phyloP scores from a whole-genome alignment of 2,797 vertebrate genomes.

The Periophthalmus magnuspinnatus region DNA sequence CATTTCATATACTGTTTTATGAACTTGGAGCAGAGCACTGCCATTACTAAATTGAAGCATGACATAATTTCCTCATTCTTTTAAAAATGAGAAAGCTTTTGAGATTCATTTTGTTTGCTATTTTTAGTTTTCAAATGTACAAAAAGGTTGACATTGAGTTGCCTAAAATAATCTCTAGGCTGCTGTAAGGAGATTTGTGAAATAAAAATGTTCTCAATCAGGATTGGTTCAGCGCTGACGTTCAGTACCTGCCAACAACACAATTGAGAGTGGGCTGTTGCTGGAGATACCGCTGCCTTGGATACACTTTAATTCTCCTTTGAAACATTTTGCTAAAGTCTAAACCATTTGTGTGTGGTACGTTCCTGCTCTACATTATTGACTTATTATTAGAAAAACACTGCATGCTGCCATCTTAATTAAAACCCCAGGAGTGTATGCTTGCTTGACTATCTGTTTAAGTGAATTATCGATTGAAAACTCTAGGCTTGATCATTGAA shows the following conservation, averaged over 20 bases:
- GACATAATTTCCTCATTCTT: constrained; percentile 30
- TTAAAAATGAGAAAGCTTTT: constrained; percentile 21
- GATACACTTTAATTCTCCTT: constrained; percentile 2
- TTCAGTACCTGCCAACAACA: constrained; percentile 8
- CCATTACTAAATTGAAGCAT: constrained; percentile 42
- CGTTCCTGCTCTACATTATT: constrained; percentile 4
- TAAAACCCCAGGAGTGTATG: constrained; percentile 41
- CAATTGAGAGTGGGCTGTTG: constrained; percentile 7
- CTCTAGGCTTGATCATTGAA: constrained; percentile 29
- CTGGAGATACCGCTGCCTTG: constrained; percentile 16
- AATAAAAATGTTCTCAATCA: constrained; percentile 16
- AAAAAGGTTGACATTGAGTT: constrained; percentile 35
- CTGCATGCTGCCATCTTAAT: constrained; percentile 42
- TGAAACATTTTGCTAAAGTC: constrained; percentile 11
- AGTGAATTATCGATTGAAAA: constrained; percentile 58
- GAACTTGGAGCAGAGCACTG: constrained; percentile 20
- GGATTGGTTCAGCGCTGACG: constrained; percentile 16
- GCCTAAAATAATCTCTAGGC: constrained; percentile 23
- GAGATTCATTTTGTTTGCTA: constrained; percentile 5
- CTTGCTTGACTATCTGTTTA: constrained; percentile 43
- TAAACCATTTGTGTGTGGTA: neutral
- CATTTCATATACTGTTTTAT: constrained; percentile 46
- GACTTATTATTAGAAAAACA: constrained; percentile 5
- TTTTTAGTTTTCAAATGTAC: constrained; percentile 32
- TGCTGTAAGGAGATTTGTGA: constrained; percentile 1